Evolutionary conservation across 2,797 vertebrate genomes (phyloP).

Genomic region (Gallinago nigripennis): DNA sequence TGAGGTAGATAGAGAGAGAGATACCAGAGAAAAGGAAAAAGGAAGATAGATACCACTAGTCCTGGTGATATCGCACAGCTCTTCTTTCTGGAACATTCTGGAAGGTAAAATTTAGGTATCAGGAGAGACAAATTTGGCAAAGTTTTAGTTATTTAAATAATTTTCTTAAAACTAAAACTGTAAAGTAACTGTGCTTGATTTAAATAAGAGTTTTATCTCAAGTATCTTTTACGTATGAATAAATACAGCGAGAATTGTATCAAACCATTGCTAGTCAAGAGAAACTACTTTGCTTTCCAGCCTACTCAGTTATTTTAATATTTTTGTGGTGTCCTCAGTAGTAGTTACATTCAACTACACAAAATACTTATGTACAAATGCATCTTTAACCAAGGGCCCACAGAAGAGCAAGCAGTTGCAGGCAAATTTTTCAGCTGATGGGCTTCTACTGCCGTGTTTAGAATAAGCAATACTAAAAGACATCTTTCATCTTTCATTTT

Average conservation of each 20-base stretch:
- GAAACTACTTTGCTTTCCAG: neutral
- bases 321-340: neutral
- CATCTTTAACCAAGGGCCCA: neutral
- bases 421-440: neutral
- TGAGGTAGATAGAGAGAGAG: neutral
- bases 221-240: neutral
- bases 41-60: neutral
- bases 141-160: neutral
- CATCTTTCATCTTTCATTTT: neutral
- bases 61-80: neutral
- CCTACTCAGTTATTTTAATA: neutral
- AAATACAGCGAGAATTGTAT: neutral
- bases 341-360: neutral
- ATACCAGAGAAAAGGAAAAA: neutral
- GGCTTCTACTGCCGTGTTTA: neutral
- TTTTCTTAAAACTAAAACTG: neutral
- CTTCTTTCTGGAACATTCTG: neutral
- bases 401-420: neutral
- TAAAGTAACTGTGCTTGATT: neutral
- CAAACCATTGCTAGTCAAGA: neutral
- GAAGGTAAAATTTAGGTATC: neutral
- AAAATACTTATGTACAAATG: neutral
- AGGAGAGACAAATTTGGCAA: neutral
- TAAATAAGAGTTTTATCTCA: constrained; percentile 11
- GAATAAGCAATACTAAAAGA: neutral